Base-by-base conservation (phyloP, 2,797 vertebrate genomes). In the Pangasius krempfi region DNA sequence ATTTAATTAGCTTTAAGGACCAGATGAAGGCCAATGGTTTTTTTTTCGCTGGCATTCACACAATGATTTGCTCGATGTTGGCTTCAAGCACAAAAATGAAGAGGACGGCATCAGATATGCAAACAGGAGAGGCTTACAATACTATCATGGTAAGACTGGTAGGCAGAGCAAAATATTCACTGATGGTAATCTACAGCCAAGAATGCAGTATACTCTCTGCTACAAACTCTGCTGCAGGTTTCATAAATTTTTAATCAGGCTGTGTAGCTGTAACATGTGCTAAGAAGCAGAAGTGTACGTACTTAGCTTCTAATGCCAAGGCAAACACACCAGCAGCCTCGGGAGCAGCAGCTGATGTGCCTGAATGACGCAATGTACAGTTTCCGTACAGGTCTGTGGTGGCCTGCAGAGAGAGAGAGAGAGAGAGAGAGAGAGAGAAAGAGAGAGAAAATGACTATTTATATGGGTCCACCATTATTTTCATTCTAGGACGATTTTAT, bases 331-430 rank as follows among this genome's bases (percentile, higher is more conserved):
- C 99, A 0, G 99, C 99, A 47, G 99, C 99, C 93, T 99, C 98
- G 0, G 98, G 99, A 92, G 98, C 98, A 52, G 99, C 99, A 40
- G 99, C 99, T 44, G 99, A 99, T 1, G 99, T 99, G 91, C 99
- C 98, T 0, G 99, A 99, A 91, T 99, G 99, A 91, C 98, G 97
- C 92, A 99, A 95, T 0, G 99, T 99, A 91, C 99, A 99, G 96
- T 99, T 99, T 86, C 99, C 98, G 9, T 99, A 99, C 92, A 99
- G 92, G 94, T 99, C 99, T 60, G 99, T 99, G n/a, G 99, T 99
- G 72, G 99, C 99, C 99, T 99, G 93, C 87, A 88, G 30, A 86
- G 85, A 75, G 12, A 87, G 40, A 68, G 89, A 81, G 90, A 93
- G 90, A 93, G 85, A 87, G 91, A 92, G 92, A 93, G 87, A 86